These are phyloP conservation scores for Galeruca laticollis DNA, from an alignment of 2,888 invertebrate genomes.

Conservation along the genomic window DNA sequence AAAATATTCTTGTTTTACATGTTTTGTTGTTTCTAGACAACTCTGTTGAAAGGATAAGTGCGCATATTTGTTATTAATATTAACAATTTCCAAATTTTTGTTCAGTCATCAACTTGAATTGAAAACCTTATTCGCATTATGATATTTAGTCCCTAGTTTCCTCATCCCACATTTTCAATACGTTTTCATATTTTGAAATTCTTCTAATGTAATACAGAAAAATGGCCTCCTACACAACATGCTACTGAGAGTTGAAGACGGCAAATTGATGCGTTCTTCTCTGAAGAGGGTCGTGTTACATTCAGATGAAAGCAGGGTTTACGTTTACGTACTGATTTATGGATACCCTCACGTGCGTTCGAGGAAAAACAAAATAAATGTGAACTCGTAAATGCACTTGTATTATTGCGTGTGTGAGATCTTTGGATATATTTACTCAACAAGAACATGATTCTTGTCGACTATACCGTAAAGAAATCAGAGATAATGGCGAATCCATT, in stretches of 20 bases:
- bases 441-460: no score
- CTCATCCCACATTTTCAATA: not conserved
- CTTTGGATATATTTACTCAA: not conserved
- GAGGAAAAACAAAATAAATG: slow-evolving; percentile 8
- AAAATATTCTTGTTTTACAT: no score
- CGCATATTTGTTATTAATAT: no score
- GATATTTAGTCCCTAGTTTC: no score
- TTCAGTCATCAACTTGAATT: no score
- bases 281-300: slow-evolving; percentile 46
- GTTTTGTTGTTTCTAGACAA: no score
- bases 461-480: no score
- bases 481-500: no score
- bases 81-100: no score
- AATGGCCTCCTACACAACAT: slow-evolving; percentile 30
- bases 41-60: no score
- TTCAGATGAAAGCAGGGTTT: slow-evolving; percentile 47
- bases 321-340: slow-evolving; percentile 46
- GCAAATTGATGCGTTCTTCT: slow-evolving; percentile 49
- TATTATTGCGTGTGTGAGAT: slow-evolving; percentile 16
- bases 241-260: slow-evolving; percentile 28
- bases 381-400: slow-evolving; percentile 20
- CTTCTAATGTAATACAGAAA: slow-evolving; percentile 23
- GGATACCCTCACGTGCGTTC: slow-evolving; percentile 29
- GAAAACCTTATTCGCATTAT: no score
- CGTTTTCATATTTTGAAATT: not conserved